Percentiles rank a stretch among this genome's conserved stretches.
phyloP scores from a whole-genome alignment of 2,113 vertebrate genomes.

The Cyanistes caeruleus region DNA sequence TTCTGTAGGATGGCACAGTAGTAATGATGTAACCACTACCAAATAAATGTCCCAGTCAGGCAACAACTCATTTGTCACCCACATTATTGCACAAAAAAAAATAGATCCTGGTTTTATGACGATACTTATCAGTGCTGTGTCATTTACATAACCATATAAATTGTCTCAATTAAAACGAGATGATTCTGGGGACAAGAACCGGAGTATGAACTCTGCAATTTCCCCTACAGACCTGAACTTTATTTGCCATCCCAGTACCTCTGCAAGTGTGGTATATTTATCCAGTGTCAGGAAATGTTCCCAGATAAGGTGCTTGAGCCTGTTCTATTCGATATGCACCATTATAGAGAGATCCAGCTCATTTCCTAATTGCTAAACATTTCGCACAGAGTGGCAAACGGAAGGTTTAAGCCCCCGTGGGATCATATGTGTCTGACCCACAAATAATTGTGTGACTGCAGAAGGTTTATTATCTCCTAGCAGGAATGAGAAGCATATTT shows the following conservation, averaged over 20 bases:
- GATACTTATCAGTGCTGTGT: background rate
- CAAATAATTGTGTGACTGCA: slow-evolving; percentile 46
- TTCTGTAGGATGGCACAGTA: background rate
- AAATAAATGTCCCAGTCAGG: background rate
- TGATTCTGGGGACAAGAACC: background rate
- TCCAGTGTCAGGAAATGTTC: background rate
- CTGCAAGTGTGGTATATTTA: background rate
- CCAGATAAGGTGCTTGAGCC: background rate
- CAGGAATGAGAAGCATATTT: slow-evolving; percentile 38
- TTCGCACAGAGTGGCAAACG: background rate
- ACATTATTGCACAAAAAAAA: background rate
- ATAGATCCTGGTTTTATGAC: background rate
- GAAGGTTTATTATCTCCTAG: slow-evolving; percentile 61
- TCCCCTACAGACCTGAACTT: background rate
- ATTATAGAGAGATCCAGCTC: background rate
- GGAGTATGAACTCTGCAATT: background rate
- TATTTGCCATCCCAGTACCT: background rate
- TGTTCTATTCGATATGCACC: background rate
- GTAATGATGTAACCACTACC: background rate
- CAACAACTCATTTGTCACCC: background rate
- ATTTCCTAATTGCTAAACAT: background rate
- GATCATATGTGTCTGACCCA: slow-evolving; percentile 42
- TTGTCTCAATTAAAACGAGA: background rate
- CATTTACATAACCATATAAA: background rate
- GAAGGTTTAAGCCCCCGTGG: slow-evolving; percentile 2